Evolutionary conservation across 1,140 invertebrate species (phyloP), one percentile per base, ranked within the genome.

Genomic region (Tenebrio molitor): DNA sequence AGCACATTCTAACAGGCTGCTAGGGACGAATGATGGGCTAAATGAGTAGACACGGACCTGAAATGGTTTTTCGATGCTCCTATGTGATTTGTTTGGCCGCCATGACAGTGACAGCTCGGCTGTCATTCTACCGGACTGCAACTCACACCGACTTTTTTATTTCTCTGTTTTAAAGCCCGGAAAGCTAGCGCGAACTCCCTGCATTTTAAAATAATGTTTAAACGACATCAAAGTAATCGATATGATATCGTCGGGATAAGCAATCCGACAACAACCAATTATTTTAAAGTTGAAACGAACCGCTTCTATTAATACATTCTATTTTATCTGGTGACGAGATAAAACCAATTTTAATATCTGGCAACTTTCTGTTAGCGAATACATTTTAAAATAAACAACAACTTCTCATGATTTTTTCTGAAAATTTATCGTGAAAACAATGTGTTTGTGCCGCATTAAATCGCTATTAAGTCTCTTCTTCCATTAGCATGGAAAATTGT

Each of bases 1-100:
- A 68, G 65, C 65, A 67, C 64, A 67, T 67, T 67, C 64, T 67
- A 67, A 67, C 64, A 67, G 36, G 64, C 23, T 42, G 42, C 39
- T 42, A 68, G 65, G 65, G 65, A 33, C 36, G 65, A 68, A 50
- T 68, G 65, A 68, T 68, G 65, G 65, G 39, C 73, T 72, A 76
- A 74, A 76, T 76, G 75, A 74, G 66, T 46, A 63, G 75, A 76
- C 74, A 76, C 58, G 74, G 67, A 66, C 72, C 62, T 65, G 66
- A 76, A 76, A 76, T 74, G 75, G 44, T 76, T 76, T 76, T 76
- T 76, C 75, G 69, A 76, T 76, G 75, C 75, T 76, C 69, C 58
- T 63, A 46, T 46, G 66, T 74, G 74, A 76, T 76, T 76, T 76
- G 72, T 76, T 74, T 76, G 75, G 58, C 41, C 58, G 53, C 73